These are phyloP conservation scores for Tenthredo mesomela DNA, from an alignment of 2,888 invertebrate genomes.

Conservation along the genomic window DNA sequence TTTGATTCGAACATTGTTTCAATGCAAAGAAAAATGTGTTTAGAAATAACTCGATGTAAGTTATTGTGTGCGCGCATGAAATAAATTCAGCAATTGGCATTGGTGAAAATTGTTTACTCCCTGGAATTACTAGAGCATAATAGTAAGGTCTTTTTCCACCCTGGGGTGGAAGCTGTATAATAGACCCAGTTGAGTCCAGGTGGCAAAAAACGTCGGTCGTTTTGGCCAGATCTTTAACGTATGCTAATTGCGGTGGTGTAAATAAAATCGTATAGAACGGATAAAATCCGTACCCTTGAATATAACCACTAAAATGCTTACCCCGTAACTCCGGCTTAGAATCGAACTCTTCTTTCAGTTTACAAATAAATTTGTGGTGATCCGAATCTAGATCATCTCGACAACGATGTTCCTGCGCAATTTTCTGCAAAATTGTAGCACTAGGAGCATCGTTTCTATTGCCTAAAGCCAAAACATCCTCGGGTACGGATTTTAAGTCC, in stretches of 20 bases:
- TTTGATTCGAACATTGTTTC: neutral
- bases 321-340: neutral
- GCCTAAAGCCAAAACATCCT: constrained; percentile 39
- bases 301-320: constrained; percentile 15
- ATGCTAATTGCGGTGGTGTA: constrained; percentile 35
- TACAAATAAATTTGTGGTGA: neutral
- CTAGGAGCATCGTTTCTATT: constrained; percentile 50
- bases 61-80: neutral
- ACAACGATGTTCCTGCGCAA: constrained; percentile 24
- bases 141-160: neutral
- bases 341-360: neutral
- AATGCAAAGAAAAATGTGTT: neutral
- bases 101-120: constrained; percentile 21
- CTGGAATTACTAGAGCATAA: constrained; percentile 39
- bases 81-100: constrained; percentile 42
- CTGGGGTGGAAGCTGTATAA: neutral
- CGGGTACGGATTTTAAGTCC: constrained; percentile 12
- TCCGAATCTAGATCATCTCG: constrained; percentile 50
- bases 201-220: constrained; percentile 33
- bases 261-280: constrained; percentile 50
- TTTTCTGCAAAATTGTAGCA: constrained; percentile 38
- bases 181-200: constrained; percentile 38
- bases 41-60: neutral
- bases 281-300: constrained; percentile 36
- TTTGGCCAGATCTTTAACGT: constrained; percentile 28